Base-by-base conservation (phyloP, 2,888 invertebrate species). In the Syrphus vitripennis region DNA sequence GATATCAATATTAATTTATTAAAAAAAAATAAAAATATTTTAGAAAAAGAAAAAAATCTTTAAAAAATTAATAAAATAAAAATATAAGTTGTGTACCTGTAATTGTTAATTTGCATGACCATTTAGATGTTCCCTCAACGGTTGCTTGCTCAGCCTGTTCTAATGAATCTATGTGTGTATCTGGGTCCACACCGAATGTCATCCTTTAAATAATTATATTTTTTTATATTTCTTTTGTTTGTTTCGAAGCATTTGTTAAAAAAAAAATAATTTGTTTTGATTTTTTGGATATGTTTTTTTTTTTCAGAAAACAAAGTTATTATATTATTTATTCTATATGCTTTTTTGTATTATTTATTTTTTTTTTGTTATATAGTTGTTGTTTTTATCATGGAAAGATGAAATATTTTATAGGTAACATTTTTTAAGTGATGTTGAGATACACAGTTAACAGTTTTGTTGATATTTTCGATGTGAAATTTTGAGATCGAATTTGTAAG, bases 61-160 rank as follows among this genome's bases (percentile, higher is more conserved):
- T 31, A 55, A 70, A 10, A 65, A 79, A 57, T 59, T 50, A 42
- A 48, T 50, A 55, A 37, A 57, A 45, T 10, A 37, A 57, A 57
- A 77, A 31, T 42, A 16, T 31, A 53, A 57, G 16, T 74, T 87
- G 90, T 90, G 90, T 96, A 98, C 98, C 98, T 98, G 98, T 98
- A 93, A 98, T 98, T 94, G 98, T 98, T 95, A 98, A 98, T 96
- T 98, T 98, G 96, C 98, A 98, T 94, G 98, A 98, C 98, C 98
- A 98, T 95, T 98, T 98, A 93, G 98, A 98, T 92, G 98, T 98
- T 94, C 98, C 98, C 95, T 98, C 98, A 93, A 98, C 97, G 94
- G 98, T 98, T 95, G 97, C 96, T 95, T 96, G 97, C 95, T 98
- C 97, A 93, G 98, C 98, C 94, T 98, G 98, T 94, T 98, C 98